Conservation (phyloP, 2,797 vertebrate species). For the Masticophis lateralis region DNA sequence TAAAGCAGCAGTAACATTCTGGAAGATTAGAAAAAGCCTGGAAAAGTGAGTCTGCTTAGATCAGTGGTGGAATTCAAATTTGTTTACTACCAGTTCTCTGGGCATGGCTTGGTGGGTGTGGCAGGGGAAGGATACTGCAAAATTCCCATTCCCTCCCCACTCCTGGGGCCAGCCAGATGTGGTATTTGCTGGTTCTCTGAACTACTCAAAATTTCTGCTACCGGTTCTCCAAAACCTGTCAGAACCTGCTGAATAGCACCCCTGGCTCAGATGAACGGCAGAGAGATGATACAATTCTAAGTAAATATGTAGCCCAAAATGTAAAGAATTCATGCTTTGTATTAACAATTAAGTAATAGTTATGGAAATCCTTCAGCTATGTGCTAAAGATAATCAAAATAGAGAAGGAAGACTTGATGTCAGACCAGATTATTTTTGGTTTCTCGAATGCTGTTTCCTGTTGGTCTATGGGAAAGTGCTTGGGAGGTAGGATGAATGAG, state of each 20-base stretch:
- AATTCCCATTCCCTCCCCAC: no score
- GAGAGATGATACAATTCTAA: neutral
- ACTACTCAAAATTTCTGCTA: no score
- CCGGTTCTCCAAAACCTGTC: no score
- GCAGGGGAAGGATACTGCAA: no score
- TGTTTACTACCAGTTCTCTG: no score
- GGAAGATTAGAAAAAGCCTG: neutral
- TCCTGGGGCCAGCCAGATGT: no score
- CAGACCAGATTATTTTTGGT: neutral
- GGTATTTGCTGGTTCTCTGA: no score
- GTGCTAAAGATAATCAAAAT: slow-evolving; percentile 12
- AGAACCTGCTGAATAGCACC: no score
- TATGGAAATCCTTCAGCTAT: slow-evolving; percentile 22
- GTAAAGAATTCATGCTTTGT: neutral
- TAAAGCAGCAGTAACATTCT: neutral
- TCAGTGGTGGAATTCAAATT: no score
- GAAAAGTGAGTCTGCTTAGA: neutral
- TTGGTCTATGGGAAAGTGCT: neutral
- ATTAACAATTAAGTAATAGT: neutral
- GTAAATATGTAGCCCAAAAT: neutral
- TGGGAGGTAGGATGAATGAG: neutral
- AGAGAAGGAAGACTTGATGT: slow-evolving; percentile 9
- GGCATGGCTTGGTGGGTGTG: no score
- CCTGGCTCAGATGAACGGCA: neutral
- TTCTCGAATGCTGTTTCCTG: neutral